Conservation (phyloP, 1,140 invertebrate species). For the Arctopsyche grandis region DNA sequence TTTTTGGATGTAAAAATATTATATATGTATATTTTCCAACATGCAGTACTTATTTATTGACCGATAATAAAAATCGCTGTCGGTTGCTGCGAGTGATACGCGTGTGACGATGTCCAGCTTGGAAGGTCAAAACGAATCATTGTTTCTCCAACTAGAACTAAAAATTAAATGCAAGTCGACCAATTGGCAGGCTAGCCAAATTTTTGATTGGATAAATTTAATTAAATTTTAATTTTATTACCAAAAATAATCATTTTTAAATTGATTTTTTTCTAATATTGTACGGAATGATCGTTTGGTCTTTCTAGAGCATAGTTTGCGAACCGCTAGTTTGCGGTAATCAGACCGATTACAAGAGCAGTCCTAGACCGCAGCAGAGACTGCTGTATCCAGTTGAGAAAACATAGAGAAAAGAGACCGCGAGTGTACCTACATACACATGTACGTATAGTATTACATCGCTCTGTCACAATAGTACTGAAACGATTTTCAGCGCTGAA, state of each 20-base stretch:
- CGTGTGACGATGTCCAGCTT: conserved; percentile 35
- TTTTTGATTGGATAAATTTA: too few relatives aligned
- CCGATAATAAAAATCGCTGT: conserved; percentile 28
- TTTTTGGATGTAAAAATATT: not conserved
- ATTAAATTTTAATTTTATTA: too few relatives aligned
- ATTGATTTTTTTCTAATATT: too few relatives aligned
- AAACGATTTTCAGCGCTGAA: not conserved
- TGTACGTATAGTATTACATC: conserved; percentile 21
- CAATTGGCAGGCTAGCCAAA: too few relatives aligned
- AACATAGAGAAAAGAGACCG: conserved; percentile 37
- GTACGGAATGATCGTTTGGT: too few relatives aligned
- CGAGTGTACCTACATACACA: not conserved
- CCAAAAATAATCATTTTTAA: too few relatives aligned
- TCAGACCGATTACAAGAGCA: conserved; percentile 44
- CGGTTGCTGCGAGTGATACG: conserved; percentile 26
- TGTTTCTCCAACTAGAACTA: conserved; percentile 21
- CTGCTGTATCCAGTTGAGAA: conserved; percentile 42
- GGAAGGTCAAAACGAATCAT: conserved; percentile 16
- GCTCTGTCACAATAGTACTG: not conserved
- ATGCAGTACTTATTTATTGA: conserved; percentile 5
- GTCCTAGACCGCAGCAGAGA: conserved; percentile 40
- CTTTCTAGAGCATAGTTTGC: conserved; percentile 17
- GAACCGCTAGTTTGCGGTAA: conserved; percentile 29
- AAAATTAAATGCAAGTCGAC: too few relatives aligned
- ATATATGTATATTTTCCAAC: not conserved